Percentiles rank a stretch among this genome's conserved stretches.
Conservation (phyloP, 2,888 invertebrate species). For the Augochlorella aurata region DNA sequence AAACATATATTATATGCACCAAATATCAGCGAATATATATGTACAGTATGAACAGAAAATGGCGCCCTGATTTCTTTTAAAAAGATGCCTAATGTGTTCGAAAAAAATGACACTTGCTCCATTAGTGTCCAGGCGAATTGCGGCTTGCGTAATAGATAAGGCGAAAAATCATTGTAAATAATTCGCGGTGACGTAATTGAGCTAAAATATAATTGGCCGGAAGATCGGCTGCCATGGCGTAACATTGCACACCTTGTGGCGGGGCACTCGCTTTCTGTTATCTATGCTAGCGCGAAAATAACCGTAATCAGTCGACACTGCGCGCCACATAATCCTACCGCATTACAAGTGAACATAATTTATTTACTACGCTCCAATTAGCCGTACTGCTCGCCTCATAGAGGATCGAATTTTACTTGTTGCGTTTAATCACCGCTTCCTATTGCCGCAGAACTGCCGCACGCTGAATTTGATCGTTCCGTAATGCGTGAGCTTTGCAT, state of each 20-base stretch:
- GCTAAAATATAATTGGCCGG: slow-evolving; percentile 55
- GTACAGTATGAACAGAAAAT: no score
- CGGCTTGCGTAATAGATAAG: slow-evolving; percentile 9
- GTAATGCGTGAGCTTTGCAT: not conserved
- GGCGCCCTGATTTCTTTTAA: no score
- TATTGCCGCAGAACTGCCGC: slow-evolving; percentile 46
- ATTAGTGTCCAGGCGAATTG: slow-evolving; percentile 1
- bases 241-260: slow-evolving; percentile 43
- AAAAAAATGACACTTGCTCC: no score
- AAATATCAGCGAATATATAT: no score
- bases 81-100: no score
- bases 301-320: slow-evolving; percentile 65
- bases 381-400: slow-evolving; percentile 55
- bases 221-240: slow-evolving; percentile 44
- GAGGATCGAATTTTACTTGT: slow-evolving; percentile 66
- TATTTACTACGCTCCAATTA: slow-evolving; percentile 70
- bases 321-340: slow-evolving; percentile 54
- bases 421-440: slow-evolving; percentile 62
- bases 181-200: slow-evolving; percentile 44
- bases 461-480: slow-evolving; percentile 52
- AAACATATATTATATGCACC: no score
- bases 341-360: slow-evolving; percentile 69
- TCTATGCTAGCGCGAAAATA: slow-evolving; percentile 59
- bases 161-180: slow-evolving; percentile 39
- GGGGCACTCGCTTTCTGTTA: slow-evolving; percentile 51